Conservation (phyloP, 2,797 vertebrate genomes). For the Ispidina picta region DNA sequence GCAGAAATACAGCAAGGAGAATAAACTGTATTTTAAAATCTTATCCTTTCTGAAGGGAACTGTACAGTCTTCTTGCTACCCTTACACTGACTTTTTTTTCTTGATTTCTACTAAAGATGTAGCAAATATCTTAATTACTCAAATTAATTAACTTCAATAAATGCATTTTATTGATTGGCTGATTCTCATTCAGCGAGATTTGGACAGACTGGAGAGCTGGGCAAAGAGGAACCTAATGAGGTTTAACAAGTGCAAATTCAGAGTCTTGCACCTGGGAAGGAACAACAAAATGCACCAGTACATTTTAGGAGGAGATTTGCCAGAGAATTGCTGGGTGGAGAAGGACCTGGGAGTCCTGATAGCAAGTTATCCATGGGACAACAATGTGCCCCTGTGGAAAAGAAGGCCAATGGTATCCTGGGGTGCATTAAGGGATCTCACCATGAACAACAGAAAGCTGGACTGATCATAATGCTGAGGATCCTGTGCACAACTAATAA, state of each 20-base stretch:
- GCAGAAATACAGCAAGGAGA: not conserved
- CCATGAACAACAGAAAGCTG: not conserved
- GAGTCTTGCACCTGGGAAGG: too few relatives aligned
- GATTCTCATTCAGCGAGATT: too few relatives aligned
- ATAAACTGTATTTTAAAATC: not conserved
- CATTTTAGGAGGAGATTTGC: too few relatives aligned
- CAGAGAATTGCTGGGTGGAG: too few relatives aligned
- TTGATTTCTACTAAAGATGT: not conserved
- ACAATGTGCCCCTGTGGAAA: too few relatives aligned
- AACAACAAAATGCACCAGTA: too few relatives aligned
- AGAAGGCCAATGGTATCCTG: too few relatives aligned
- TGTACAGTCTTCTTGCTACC: not conserved
- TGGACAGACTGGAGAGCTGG: too few relatives aligned
- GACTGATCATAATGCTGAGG: not conserved
- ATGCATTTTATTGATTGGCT: not conserved
- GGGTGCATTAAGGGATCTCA: not conserved
- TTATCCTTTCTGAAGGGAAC: not conserved
- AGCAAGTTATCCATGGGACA: too few relatives aligned
- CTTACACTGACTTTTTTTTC: not conserved
- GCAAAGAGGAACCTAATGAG: too few relatives aligned
- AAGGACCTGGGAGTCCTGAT: too few relatives aligned
- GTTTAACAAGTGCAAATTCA: too few relatives aligned
- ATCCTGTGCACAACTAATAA: not conserved
- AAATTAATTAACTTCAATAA: not conserved
- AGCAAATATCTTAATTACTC: not conserved